These are phyloP conservation scores for Calonectris borealis DNA, from an alignment of 2,113 vertebrate species.

Conservation along the genomic window DNA sequence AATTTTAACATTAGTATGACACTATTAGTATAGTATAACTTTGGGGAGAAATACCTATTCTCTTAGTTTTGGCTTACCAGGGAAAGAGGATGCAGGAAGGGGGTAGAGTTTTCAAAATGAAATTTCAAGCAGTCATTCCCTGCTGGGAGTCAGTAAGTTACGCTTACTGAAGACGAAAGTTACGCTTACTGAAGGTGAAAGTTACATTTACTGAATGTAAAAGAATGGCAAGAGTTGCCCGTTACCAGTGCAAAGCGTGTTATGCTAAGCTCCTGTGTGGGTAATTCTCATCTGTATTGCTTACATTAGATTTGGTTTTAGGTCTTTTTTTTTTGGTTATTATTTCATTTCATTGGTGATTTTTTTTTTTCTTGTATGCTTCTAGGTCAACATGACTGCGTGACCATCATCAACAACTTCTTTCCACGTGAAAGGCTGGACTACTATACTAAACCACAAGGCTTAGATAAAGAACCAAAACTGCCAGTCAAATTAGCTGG, in stretches of 20 bases:
- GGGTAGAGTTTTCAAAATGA: not conserved
- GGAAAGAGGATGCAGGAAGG: not conserved
- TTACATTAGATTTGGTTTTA: not conserved
- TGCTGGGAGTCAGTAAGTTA: not conserved
- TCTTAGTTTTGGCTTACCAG: not conserved
- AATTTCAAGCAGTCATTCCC: not conserved
- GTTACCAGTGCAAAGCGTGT: not conserved
- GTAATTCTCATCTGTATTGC: not conserved
- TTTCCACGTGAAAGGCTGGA: conserved; percentile 92
- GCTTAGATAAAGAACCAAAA: conserved; percentile 93
- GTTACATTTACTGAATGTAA: not conserved
- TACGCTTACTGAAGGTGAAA: not conserved
- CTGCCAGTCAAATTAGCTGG: conserved; percentile 89
- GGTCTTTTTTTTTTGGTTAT: not conserved
- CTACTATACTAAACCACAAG: conserved; percentile 94
- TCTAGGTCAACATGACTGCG: conserved; percentile 96
- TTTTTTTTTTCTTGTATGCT: not conserved
- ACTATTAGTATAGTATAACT: not conserved
- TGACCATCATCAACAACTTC: conserved; percentile 98
- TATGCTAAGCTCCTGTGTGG: not conserved
- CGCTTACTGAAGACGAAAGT: not conserved
- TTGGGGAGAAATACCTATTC: not conserved
- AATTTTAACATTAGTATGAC: not conserved
- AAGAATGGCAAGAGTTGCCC: not conserved
- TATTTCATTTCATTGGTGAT: not conserved